Conservation (phyloP, 53 echinoderm and acorn worm species). For the Actinopyga echinites region DNA sequence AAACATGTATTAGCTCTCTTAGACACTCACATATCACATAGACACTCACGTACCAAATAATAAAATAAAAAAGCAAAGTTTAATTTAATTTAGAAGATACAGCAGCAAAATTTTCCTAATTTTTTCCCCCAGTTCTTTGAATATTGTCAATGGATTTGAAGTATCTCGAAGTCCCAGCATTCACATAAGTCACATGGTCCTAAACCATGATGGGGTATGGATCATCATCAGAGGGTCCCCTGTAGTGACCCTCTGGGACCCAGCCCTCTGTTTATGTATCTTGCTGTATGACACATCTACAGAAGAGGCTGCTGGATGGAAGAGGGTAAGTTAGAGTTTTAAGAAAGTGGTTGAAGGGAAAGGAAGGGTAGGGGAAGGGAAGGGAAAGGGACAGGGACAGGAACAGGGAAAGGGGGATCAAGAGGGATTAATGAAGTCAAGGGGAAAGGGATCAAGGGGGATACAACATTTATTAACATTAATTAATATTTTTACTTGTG, state of each 20-base stretch:
- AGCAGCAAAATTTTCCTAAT: background rate
- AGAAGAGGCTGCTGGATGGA: slow-evolving; percentile 53
- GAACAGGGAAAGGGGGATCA: too few relatives aligned
- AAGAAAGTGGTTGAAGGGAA: background rate
- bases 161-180: slow-evolving; percentile 75
- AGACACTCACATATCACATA: too few relatives aligned
- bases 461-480: too few relatives aligned
- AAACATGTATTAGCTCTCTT: too few relatives aligned
- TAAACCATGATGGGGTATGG: slow-evolving; percentile 76
- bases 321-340: background rate
- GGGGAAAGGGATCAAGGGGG: too few relatives aligned
- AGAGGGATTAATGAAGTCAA: too few relatives aligned
- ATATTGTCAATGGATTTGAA: slow-evolving; percentile 85
- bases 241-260: slow-evolving; percentile 78
- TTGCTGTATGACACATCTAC: slow-evolving; percentile 83
- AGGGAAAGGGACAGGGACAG: too few relatives aligned
- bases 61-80: too few relatives aligned
- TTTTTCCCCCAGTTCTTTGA: slow-evolving; percentile 61
- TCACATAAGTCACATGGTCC: slow-evolving; percentile 73
- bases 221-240: slow-evolving; percentile 81
- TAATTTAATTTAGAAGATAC: background rate
- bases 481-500: too few relatives aligned
- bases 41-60: too few relatives aligned
- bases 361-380: background rate
- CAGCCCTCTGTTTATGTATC: slow-evolving; percentile 63